Evolutionary conservation across 2,113 vertebrate genomes (phyloP), one percentile per base, ranked within the genome.

Genomic region (Sceloporus tristichus): DNA sequence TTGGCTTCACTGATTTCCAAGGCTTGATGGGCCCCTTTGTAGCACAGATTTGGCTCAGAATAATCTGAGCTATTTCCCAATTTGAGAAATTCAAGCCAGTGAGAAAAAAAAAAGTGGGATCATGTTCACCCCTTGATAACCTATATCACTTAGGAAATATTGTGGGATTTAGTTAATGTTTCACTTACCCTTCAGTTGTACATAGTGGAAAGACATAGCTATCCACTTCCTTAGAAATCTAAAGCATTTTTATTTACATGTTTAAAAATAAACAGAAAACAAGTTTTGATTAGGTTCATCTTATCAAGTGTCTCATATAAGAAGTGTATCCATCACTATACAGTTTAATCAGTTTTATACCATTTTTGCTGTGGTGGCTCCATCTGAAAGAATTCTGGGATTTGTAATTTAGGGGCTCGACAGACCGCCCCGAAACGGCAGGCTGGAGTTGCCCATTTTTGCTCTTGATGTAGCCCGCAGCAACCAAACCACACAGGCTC

Each of bases 21-120:
- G 19, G 29, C 21, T 73, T 68, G 29, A 73, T 40, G 56, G 48
- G 0, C 11, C 25, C 23, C 42, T 77, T 16, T 81, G 11, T 40
- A 65, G 38, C 42, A 81, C 14, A 73, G 42, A 84, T 84, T 73
- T 84, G 82, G 19, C 27, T 84, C 53, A n/a, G 78, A n/a, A 79
- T 59, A 79, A 59, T 79, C 54, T n/a, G 6, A 79, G 29, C 76
- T 53, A 78, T 53, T 77, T 79, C 29, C 77, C 48, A 56, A n/a
- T 56, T 54, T 7, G 13, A 7, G 29, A 29, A 23, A 3, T 59
- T 14, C 21, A 48, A 48, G 48, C 7, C 27, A 53, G 42, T 27
- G 25, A 18, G 77, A n/a, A 48, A 29, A 27, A 59, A 48, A 56
- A 59, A 18, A 16, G 21, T 71, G 23, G 40, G 8, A 42, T 9